Conservation (phyloP, 2,888 invertebrate species). For the Axea sp. region DNA sequence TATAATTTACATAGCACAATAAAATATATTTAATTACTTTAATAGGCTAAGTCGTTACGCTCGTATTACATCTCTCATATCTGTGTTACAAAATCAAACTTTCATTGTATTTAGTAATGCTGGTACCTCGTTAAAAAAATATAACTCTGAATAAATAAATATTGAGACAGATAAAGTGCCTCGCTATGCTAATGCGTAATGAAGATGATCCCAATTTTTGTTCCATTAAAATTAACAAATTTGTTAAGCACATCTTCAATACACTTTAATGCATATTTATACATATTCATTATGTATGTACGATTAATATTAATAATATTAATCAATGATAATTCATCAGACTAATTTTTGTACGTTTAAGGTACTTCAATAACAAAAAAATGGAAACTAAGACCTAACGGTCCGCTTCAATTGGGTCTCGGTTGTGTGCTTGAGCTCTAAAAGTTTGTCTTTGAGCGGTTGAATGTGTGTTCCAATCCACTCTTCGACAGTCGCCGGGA, state of each 20-base stretch:
- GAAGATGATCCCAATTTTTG: background rate
- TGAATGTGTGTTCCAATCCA: constrained; percentile 82
- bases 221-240: too few species aligned
- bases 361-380: constrained; percentile 8
- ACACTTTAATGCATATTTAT: too few species aligned
- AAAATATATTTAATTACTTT: too few species aligned
- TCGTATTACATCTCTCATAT: too few species aligned
- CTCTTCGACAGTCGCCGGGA: constrained; percentile 82
- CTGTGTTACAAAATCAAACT: constrained; percentile 7
- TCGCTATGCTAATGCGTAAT: background rate
- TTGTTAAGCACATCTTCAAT: background rate
- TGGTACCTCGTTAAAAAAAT: constrained; percentile 20
- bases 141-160: constrained; percentile 22
- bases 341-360: constrained; percentile 46
- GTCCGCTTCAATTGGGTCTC: constrained; percentile 81
- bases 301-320: too few species aligned
- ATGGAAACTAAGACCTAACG: constrained; percentile 61
- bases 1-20: too few species aligned
- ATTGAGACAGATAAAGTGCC: background rate
- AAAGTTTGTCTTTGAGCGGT: constrained; percentile 81
- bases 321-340: constrained; percentile 6
- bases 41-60: too few species aligned
- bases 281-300: too few species aligned
- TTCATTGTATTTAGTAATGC: constrained; percentile 16
- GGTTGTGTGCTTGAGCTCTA: constrained; percentile 80